Evolutionary conservation across 2,113 vertebrate species (phyloP).

Genomic region (Ivindomyrus marchei): DNA sequence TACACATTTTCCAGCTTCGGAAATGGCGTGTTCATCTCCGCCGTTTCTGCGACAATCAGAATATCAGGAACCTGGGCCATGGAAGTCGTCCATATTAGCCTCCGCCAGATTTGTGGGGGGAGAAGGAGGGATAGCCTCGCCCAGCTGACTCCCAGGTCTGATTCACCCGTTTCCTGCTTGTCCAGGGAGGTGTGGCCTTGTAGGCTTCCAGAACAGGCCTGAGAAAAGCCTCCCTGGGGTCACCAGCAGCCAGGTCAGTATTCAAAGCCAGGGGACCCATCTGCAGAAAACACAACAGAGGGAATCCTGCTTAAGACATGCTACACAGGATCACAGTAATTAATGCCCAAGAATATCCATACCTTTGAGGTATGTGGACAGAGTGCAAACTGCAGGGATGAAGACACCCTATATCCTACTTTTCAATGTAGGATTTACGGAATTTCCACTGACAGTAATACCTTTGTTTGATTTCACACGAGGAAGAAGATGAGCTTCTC

Average conservation of each 20-base stretch:
- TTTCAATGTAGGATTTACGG: not conserved
- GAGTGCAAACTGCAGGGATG: not conserved
- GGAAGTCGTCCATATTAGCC: not conserved
- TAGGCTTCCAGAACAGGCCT: not conserved
- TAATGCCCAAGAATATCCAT: not conserved
- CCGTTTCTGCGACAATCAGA: not conserved
- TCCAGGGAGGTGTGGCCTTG: not conserved
- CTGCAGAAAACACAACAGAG: not conserved
- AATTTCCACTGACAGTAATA: not conserved
- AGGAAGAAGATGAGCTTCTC: not conserved
- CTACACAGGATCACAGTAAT: not conserved
- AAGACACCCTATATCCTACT: not conserved
- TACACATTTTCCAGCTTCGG: not conserved
- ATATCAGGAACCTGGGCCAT: not conserved
- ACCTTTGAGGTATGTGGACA: not conserved
- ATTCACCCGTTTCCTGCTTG: conserved; percentile 18
- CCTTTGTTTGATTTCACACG: not conserved
- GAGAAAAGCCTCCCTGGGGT: not conserved
- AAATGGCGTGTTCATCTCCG: not conserved
- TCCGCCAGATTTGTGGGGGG: conserved; percentile 2
- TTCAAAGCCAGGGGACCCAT: not conserved
- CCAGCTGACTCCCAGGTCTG: not conserved
- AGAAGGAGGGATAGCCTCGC: conserved; percentile 26
- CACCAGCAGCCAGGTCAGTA: not conserved
- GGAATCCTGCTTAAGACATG: not conserved